These are phyloP conservation scores for Perizoma affinitatum DNA, from an alignment of 2,888 invertebrate genomes.

Conservation along the genomic window DNA sequence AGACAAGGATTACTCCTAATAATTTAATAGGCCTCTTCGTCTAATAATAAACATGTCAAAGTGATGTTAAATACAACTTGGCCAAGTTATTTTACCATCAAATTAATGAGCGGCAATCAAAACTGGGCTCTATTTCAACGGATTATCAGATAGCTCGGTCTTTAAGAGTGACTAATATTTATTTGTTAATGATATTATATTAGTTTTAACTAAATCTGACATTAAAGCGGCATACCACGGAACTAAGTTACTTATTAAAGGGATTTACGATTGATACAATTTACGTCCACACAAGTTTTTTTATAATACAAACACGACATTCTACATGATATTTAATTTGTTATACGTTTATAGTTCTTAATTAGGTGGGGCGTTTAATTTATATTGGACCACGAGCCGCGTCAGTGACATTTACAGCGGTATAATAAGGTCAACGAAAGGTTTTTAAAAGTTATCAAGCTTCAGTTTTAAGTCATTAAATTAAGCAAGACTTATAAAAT, in stretches of 20 bases:
- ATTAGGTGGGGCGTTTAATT: slow-evolving; percentile 67
- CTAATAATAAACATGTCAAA: slow-evolving; percentile 82
- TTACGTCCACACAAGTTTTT: slow-evolving; percentile 63
- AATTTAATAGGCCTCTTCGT: slow-evolving; percentile 80
- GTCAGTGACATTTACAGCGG: slow-evolving; percentile 60
- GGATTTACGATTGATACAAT: slow-evolving; percentile 77
- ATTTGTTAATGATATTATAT: slow-evolving; percentile 63
- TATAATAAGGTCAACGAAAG: slow-evolving; percentile 53
- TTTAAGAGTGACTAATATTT: slow-evolving; percentile 12
- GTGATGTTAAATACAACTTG: slow-evolving; percentile 70
- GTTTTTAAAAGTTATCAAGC: slow-evolving; percentile 3
- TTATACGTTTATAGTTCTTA: slow-evolving; percentile 73
- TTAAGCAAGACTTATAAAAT: slow-evolving; percentile 1
- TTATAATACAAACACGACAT: slow-evolving; percentile 75
- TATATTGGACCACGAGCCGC: slow-evolving; percentile 55
- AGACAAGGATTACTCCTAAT: slow-evolving; percentile 74
- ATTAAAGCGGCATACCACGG: slow-evolving; percentile 69
- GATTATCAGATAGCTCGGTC: slow-evolving; percentile 27
- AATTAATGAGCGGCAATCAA: slow-evolving; percentile 15
- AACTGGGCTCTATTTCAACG: slow-evolving; percentile 41
- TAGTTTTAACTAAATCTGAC: slow-evolving; percentile 76
- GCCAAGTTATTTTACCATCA: slow-evolving; percentile 49
- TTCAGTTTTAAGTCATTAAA: slow-evolving; percentile 13
- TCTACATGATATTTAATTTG: slow-evolving; percentile 78
- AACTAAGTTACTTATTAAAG: slow-evolving; percentile 70